These are phyloP conservation scores for Suricata suricatta DNA, from an alignment of 2,113 vertebrate species.

Conservation along the genomic window DNA sequence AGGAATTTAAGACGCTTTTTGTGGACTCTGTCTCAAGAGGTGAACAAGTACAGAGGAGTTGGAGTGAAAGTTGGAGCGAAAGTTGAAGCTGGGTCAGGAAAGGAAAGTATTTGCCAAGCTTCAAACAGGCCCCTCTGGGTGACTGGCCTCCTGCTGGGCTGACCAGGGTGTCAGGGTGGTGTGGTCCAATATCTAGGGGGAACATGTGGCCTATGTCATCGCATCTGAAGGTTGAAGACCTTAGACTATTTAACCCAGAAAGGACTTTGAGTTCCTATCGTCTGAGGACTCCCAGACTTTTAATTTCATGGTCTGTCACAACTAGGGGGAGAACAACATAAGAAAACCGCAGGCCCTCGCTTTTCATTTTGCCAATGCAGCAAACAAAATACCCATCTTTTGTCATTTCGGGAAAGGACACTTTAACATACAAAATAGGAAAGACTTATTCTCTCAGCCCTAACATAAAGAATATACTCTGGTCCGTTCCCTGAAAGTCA, in stretches of 20 bases:
- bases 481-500: background rate
- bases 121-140: background rate
- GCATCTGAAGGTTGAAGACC: background rate
- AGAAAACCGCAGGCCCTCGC: background rate
- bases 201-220: background rate
- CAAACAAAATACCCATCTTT: constrained; percentile 25
- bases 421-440: background rate
- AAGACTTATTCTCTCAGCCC: background rate
- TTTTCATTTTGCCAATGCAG: background rate
- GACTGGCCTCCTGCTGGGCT: background rate
- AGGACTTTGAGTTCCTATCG: background rate
- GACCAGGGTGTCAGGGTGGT: background rate
- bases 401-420: background rate
- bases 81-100: background rate
- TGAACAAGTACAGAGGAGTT: background rate
- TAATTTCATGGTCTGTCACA: background rate
- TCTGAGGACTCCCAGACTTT: background rate
- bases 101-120: background rate
- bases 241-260: background rate
- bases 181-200: background rate
- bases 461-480: background rate
- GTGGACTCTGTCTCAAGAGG: background rate
- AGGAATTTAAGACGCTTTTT: background rate
- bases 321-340: background rate
- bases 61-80: background rate